A percentile compares a stretch with the other conserved stretches of the same genome.
Conservation (phyloP, 2,888 invertebrate genomes). For the Automeris io region DNA sequence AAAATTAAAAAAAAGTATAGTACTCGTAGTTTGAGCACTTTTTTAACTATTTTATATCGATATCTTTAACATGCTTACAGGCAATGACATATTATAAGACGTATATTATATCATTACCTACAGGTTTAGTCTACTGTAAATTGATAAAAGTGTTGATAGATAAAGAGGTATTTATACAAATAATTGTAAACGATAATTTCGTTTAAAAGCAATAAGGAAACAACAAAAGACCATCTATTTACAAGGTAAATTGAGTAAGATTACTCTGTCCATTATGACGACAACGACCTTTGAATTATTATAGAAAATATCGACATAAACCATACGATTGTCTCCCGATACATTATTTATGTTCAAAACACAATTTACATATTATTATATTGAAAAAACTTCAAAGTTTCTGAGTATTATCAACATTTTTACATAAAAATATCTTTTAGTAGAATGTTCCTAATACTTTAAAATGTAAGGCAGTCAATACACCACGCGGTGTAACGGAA, state of each 20-base stretch:
- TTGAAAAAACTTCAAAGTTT: not conserved
- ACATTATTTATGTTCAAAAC: not conserved
- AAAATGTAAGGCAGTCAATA: too few relatives aligned
- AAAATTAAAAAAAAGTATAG: too few relatives aligned
- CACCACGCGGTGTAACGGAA: too few relatives aligned
- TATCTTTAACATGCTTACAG: not conserved
- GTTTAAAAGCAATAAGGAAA: constrained; percentile 17
- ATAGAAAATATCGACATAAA: constrained; percentile 39
- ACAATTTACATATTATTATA: constrained; percentile 5
- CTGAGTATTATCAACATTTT: too few relatives aligned
- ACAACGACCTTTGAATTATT: constrained; percentile 41
- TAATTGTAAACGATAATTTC: constrained; percentile 1
- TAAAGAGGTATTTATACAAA: too few relatives aligned
- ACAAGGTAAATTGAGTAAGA: constrained; percentile 23
- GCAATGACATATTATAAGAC: not conserved
- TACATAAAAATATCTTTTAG: too few relatives aligned
- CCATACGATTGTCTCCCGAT: constrained; percentile 18
- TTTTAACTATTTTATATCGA: too few relatives aligned
- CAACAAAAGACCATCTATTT: constrained; percentile 7
- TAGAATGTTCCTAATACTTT: too few relatives aligned
- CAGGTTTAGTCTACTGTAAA: too few relatives aligned
- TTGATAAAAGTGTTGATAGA: too few relatives aligned
- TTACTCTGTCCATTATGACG: constrained; percentile 29
- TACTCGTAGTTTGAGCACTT: too few relatives aligned
- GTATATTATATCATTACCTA: not conserved